These are phyloP conservation scores for Clupea harengus DNA, from an alignment of 2,113 vertebrate genomes.

Conservation along the genomic window DNA sequence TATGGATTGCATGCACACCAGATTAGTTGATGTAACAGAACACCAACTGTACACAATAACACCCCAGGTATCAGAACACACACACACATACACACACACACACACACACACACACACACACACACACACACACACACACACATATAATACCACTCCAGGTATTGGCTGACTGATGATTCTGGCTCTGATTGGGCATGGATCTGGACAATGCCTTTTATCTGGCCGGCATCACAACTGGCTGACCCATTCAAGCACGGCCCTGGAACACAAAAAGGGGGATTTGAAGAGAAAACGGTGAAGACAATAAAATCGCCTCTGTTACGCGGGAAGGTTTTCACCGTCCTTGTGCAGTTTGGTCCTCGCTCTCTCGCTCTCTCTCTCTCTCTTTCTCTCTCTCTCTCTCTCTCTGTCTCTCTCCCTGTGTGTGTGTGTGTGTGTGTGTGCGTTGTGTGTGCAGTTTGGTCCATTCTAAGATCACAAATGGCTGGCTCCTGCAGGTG, in stretches of 20 bases:
- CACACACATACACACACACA: neutral
- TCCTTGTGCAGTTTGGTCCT: neutral
- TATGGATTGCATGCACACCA: neutral
- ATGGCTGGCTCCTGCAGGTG: neutral
- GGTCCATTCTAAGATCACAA: neutral
- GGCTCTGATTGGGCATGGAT: neutral
- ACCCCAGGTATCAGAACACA: neutral
- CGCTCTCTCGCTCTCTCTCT: no score
- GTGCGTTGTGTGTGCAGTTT: no score
- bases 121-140: slow-evolving; percentile 1
- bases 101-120: neutral
- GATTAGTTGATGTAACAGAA: slow-evolving; percentile 2
- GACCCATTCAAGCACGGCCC: no score
- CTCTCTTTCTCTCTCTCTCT: no score
- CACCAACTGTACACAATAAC: neutral
- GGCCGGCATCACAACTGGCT: no score
- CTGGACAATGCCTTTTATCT: neutral
- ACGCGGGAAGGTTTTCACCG: neutral
- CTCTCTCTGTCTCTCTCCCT: no score
- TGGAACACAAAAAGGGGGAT: no score
- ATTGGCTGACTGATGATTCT: neutral
- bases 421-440: no score
- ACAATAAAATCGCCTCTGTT: neutral
- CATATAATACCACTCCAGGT: neutral
- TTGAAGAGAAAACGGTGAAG: no score